Evolutionary conservation across 2,888 invertebrate species (phyloP).

Genomic region (Zygothrica quintamaculata): DNA sequence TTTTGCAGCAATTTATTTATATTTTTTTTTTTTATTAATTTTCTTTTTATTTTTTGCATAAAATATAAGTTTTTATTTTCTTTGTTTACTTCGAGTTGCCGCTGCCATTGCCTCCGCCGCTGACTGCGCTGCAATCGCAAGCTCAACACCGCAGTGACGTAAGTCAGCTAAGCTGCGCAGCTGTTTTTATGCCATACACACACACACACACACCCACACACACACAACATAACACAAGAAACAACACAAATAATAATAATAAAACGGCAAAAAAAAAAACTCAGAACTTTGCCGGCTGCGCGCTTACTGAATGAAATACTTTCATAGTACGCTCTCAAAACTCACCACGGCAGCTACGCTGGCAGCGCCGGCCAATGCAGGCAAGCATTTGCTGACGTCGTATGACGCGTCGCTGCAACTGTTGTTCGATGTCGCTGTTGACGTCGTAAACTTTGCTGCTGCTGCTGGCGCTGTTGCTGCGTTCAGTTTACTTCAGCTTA

Average conservation of each 20-base stretch:
- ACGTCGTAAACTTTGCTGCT: constrained; percentile 23
- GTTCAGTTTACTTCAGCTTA: constrained; percentile 31
- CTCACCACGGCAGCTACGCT: constrained; percentile 56
- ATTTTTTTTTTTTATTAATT: constrained; percentile 23
- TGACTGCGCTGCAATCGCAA: constrained; percentile 31
- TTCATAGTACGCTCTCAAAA: constrained; percentile 48
- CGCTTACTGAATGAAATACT: constrained; percentile 71
- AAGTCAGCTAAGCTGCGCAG: constrained; percentile 60
- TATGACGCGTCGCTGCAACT: constrained; percentile 44
- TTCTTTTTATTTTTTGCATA: constrained; percentile 11
- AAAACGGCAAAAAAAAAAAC: constrained; percentile 20
- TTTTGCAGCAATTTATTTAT: constrained; percentile 33
- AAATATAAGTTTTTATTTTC: constrained; percentile 33
- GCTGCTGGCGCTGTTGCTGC: constrained; percentile 26
- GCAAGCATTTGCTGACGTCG: constrained; percentile 35
- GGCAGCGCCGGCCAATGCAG: constrained; percentile 35
- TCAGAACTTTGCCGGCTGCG: constrained; percentile 64
- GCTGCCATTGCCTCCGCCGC: constrained; percentile 20
- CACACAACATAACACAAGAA: too few relatives aligned
- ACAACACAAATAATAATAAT: too few relatives aligned
- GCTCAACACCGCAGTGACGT: constrained; percentile 50
- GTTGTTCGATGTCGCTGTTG: constrained; percentile 35
- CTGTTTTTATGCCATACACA: constrained; percentile 56
- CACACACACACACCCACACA: too few relatives aligned
- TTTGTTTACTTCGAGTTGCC: constrained; percentile 70